Evolutionary conservation across 2,797 vertebrate species (phyloP), one percentile per base, ranked within the genome.

Genomic region (Esox masquinongy): DNA sequence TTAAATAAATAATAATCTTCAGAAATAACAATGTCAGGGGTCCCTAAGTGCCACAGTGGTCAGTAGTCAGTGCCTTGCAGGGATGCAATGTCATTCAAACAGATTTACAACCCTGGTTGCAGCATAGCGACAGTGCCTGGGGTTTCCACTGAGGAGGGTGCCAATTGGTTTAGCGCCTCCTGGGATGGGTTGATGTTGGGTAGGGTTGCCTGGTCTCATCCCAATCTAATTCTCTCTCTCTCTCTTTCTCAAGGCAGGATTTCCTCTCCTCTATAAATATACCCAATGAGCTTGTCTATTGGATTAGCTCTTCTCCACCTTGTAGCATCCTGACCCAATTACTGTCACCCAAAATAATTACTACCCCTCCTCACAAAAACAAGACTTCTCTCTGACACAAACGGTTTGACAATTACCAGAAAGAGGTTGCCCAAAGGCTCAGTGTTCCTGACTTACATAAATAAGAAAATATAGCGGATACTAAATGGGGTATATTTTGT

Each of bases 321-420:
- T 1, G 15, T 74, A 73, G 81, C 82, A 85, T 64, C 79, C 81
- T 90, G 87, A 93, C 88, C 92, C 89, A 91, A 93, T 94, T 93
- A 93, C 72, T 71, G 75, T 85, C 84, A 79, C 78, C 83, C 80
- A 12, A 47, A 47, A 14, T 47, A 47, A 77, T n/a, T 16, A 70
- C 80, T 70, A 69, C 77, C 79, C 77, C 80, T 81, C 66, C 68
- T 80, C 76, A 81, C 67, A 68, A 70, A 83, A 84, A 83, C 83
- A 89, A 85, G 81, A 81, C 75, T 85, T 82, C 85, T 86, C 82
- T 82, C 53, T 88, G 78, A 89, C 83, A 79, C 73, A 9, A 77
- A 75, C 53, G 74, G 70, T 73, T 14, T 56, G 76, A 83, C 1
- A 6, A 1, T 22, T 70, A 84, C 74, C 85, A 77, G 79, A 39